Evolutionary conservation across 2,888 invertebrate species (phyloP), one percentile per base, ranked within the genome.

Genomic region (Nyleta sp.): DNA sequence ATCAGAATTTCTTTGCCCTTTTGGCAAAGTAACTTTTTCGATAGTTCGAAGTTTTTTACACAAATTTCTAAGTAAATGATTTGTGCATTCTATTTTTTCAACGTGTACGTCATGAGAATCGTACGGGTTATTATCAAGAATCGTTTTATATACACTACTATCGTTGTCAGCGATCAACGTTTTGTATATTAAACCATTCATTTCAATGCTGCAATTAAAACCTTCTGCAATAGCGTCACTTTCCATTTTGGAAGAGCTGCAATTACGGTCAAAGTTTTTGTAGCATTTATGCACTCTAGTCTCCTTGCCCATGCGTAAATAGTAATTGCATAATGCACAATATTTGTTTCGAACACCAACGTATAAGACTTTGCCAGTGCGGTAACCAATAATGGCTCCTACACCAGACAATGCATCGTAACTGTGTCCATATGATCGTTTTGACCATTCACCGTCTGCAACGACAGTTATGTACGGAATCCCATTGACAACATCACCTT

Each of bases 201-300:
- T 65, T 71, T 78, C 72, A 2, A 82, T 11, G 20, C 81, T 83
- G 33, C 22, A 22, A 28, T 74, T 73, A 20, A 85, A 84, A 1
- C 83, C 80, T 40, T 82, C 80, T 0, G 68, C 50, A 22, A 85
- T 76, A n/a, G 78, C 75, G 52, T 77, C 80, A 17, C 67, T 59
- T 80, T 81, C 81, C 81, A 84, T 83, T 81, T 88, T 89, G n/a
- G 87, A 84, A 11, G 81, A 82, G 40, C 81, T 70, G 13, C 35
- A 68, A 20, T 76, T 59, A 0, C 78, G 71, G 18, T 70, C 75
- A 73, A 82, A 87, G 74, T 87, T 87, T 65, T 82, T 83, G 65
- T 74, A 81, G 11, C 55, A 55, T 8, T 4, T n/a, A 40, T 55
- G 55, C 1, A 59, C 17, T 17, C 1, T 11, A 13, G 7, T 3